phyloP scores from a whole-genome alignment of 1,140 invertebrate species.

The Cydia pomonella region DNA sequence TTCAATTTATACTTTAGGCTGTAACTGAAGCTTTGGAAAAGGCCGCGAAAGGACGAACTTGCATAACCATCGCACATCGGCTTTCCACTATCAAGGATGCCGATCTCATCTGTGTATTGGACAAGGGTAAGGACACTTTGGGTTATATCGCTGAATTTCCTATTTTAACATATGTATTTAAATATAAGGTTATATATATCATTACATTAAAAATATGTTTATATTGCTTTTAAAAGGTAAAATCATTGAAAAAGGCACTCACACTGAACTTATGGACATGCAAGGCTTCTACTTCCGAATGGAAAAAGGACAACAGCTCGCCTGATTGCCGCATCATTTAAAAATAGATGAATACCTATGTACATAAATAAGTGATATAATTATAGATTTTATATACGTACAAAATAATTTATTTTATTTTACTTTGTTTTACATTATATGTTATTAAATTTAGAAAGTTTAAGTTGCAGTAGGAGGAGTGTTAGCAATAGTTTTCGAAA shows the following conservation, averaged over 20 bases:
- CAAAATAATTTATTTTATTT: neutral
- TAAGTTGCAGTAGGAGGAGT: too few species aligned
- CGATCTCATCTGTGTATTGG: conserved; percentile 87
- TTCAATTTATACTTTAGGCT: neutral
- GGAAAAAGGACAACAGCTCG: conserved; percentile 27
- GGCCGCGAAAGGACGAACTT: conserved; percentile 21
- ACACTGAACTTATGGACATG: conserved; percentile 85
- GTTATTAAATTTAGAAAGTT: too few species aligned
- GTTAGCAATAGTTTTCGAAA: too few species aligned
- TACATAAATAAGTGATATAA: neutral
- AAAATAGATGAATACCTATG: neutral
- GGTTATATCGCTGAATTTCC: neutral
- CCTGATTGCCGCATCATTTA: neutral
- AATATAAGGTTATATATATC: neutral
- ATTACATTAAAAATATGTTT: neutral
- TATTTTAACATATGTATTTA: neutral
- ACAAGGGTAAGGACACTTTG: conserved; percentile 75
- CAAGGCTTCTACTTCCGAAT: conserved; percentile 86
- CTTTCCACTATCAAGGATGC: conserved; percentile 90
- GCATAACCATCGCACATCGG: conserved; percentile 53
- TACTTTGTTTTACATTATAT: neutral
- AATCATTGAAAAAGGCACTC: conserved; percentile 87
- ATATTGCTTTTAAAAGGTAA: conserved; percentile 66
- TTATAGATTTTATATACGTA: neutral
- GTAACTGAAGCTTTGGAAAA: conserved; percentile 31